Base-by-base conservation (phyloP, 1,140 invertebrate species). In the Drosophila yakuba region DNA sequence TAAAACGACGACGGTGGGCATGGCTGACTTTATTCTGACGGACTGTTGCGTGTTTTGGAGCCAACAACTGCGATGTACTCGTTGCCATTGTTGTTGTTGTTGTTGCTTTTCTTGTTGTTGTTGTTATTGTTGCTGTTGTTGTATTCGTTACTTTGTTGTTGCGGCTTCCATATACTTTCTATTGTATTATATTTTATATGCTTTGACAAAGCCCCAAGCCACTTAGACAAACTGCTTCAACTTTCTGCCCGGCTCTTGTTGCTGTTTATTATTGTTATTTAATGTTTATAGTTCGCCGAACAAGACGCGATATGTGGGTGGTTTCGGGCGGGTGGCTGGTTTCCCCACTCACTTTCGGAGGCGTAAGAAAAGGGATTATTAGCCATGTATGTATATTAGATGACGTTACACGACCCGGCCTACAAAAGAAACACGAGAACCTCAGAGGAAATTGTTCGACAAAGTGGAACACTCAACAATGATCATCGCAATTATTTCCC, bases 11-110 rank as follows among this genome's bases (percentile, higher is more conserved):
- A 85, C 74, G 68, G 62, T 71, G 67, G 78, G 58, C 67, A 62
- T 51, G 66, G 56, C 78, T 75, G 59, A 60, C 74, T 58, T 72
- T 72, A 72, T 71, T 72, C 74, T 77, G 78, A 84, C 71, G 72
- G 77, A 88, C 79, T 88, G 84, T 88, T 88, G 83, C 83, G 83
- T 88, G 83, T 88, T 83, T 83, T 83, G 75, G 51, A 82, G 83
- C 62, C 73, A 86, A 86, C 78, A 84, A 86, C 74, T 81, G 79
- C 72, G 63, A 81, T 72, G 64, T 81, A 56, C 73, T 68, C 32
- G 69, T 74, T 78, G 59, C 48, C 48, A 52, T 68, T 67, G 38
- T 67, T 67, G 28, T 63, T 45, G 20, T 20, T 20, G 20, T n/a
- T n/a, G n/a, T n/a, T n/a, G n/a, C n/a, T n/a, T n/a, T n/a, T n/a